Percentiles rank a stretch among this genome's conserved stretches.
Evolutionary conservation across 1,140 invertebrate species (phyloP).

Genomic region (Ceratoteleas bidentatus): DNA sequence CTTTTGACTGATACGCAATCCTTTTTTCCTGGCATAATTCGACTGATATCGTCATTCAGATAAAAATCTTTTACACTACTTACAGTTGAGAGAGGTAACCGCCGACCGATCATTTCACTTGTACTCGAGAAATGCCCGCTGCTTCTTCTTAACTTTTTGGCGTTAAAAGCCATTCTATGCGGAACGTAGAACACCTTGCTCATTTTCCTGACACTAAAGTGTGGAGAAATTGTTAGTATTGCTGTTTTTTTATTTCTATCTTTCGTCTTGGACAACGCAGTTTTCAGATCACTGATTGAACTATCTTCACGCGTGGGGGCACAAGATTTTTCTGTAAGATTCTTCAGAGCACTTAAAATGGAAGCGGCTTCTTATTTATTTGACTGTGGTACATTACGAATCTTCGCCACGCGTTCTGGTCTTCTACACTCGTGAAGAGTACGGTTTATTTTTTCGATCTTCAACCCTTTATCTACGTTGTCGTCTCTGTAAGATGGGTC

Average conservation of each 20-base stretch:
- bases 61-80: constrained; percentile 62
- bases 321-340: background rate
- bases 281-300: constrained; percentile 5
- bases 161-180: constrained; percentile 28
- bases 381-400: background rate
- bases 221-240: constrained; percentile 28
- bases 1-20: constrained; percentile 58
- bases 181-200: constrained; percentile 10
- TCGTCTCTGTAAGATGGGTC: constrained; percentile 11
- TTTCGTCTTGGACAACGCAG: constrained; percentile 22
- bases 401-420: constrained; percentile 13
- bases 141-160: constrained; percentile 20
- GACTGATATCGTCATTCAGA: constrained; percentile 58
- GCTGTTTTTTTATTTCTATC: constrained; percentile 15
- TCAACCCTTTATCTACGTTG: background rate
- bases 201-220: constrained; percentile 36
- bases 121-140: constrained; percentile 12
- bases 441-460: constrained; percentile 16
- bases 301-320: background rate
- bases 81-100: background rate
- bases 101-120: constrained; percentile 14
- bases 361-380: background rate
- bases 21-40: constrained; percentile 61
- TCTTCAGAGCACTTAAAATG: background rate
- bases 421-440: constrained; percentile 5